A percentile compares a stretch with the other conserved stretches of the same genome.
Evolutionary conservation across 2,888 invertebrate species (phyloP).

Genomic region (Meiosimyza decipiens): DNA sequence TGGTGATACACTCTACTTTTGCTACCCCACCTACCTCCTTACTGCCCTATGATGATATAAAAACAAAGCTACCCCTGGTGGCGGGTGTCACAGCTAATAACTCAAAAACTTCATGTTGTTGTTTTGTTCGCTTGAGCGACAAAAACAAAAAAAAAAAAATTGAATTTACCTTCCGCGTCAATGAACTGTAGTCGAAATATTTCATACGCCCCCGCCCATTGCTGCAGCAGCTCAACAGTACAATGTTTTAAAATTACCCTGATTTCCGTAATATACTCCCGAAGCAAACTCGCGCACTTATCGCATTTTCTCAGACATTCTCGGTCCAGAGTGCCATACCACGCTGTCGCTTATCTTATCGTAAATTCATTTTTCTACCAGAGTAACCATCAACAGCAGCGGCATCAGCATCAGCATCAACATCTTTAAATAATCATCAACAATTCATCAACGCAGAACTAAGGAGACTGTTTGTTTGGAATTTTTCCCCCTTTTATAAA

Average conservation of each 20-base stretch:
- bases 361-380: slow-evolving; percentile 34
- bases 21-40: neutral
- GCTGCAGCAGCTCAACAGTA: neutral
- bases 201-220: neutral
- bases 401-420: slow-evolving; percentile 40
- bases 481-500: neutral
- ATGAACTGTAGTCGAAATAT: slow-evolving; percentile 39
- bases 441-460: slow-evolving; percentile 57
- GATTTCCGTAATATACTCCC: slow-evolving; percentile 35
- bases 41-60: slow-evolving; percentile 23
- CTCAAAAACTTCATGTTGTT: slow-evolving; percentile 24
- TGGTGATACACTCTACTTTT: neutral
- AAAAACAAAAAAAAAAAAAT: slow-evolving; percentile 49
- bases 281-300: slow-evolving; percentile 48
- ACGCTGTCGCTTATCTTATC: slow-evolving; percentile 56
- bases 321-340: slow-evolving; percentile 38
- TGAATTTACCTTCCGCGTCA: slow-evolving; percentile 61
- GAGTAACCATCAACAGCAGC: slow-evolving; percentile 36
- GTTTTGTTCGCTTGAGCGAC: slow-evolving; percentile 11
- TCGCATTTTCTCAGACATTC: slow-evolving; percentile 62
- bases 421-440: slow-evolving; percentile 65
- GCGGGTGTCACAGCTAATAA: slow-evolving; percentile 29
- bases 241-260: neutral
- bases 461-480: neutral
- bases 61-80: slow-evolving; percentile 5